Evolutionary conservation across 1,140 invertebrate species (phyloP).

Genomic region (Conus ventricosus): DNA sequence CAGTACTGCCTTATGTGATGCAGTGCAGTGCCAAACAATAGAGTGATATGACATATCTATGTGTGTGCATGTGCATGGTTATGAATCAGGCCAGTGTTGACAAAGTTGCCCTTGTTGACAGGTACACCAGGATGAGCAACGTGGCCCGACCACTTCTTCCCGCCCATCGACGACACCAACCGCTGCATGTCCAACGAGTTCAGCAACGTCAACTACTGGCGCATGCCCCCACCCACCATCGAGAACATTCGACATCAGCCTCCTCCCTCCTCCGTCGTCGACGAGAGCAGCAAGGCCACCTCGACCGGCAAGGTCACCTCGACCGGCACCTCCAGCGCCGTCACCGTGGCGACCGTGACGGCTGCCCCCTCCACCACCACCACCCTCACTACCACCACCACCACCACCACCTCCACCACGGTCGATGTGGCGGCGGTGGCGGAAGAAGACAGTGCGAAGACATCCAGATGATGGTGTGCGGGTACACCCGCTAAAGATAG

Average conservation of each 20-base stretch:
- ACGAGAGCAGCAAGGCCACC: neutral
- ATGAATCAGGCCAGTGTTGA: conserved; percentile 40
- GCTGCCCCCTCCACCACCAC: neutral
- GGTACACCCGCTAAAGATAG: neutral
- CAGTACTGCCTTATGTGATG: no score
- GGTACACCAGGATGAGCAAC: conserved; percentile 93
- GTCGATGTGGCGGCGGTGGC: neutral
- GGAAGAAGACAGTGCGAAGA: neutral
- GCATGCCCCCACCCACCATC: conserved; percentile 84
- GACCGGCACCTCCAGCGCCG: neutral
- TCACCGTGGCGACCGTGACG: neutral
- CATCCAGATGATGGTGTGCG: neutral
- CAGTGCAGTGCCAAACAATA: no score
- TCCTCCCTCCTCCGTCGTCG: neutral
- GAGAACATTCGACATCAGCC: conserved; percentile 5
- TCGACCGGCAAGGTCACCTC: no score
- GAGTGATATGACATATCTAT: no score
- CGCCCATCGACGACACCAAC: conserved; percentile 76
- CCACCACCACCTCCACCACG: neutral
- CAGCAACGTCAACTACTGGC: conserved; percentile 93
- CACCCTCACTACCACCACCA: neutral
- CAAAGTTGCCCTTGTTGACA: conserved; percentile 73
- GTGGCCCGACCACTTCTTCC: conserved; percentile 96
- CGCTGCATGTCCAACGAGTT: conserved; percentile 81
- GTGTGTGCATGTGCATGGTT: no score